Evolutionary conservation across 1,140 invertebrate species (phyloP).

Genomic region (Drosophila fuyamai): DNA sequence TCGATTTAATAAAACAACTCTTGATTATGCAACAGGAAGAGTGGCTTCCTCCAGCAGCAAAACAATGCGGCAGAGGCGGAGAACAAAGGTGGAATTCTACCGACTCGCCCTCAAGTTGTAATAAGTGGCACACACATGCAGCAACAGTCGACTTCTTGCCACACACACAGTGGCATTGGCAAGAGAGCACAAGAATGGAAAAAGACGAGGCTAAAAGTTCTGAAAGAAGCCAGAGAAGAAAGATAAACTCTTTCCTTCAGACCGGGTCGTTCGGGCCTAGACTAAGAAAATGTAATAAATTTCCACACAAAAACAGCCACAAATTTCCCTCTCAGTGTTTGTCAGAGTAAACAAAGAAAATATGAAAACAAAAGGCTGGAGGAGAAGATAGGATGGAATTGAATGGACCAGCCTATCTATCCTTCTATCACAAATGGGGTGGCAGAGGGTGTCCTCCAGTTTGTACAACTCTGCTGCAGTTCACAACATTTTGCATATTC

Average conservation of each 20-base stretch:
- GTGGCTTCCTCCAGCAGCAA: conserved; percentile 1
- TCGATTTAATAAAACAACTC: conserved; percentile 29
- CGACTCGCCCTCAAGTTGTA: conserved; percentile 29
- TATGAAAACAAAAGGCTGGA: conserved; percentile 66
- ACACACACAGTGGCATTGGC: conserved; percentile 25
- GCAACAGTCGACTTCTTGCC: conserved; percentile 34
- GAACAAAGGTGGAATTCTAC: conserved; percentile 37
- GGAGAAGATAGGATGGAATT: conserved; percentile 42
- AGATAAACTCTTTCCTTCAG: conserved; percentile 27
- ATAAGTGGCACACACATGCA: conserved; percentile 47
- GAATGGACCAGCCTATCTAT: conserved; percentile 44
- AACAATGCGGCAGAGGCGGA: conserved; percentile 12
- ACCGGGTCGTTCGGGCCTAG: conserved; percentile 18
- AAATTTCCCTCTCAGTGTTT: conserved; percentile 57
- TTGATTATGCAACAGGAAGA: conserved; percentile 30
- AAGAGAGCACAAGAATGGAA: conserved; percentile 20
- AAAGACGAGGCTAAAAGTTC: conserved; percentile 32
- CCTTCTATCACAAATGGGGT: conserved; percentile 40
- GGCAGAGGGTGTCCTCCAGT: conserved; percentile 1
- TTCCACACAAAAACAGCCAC: conserved; percentile 74
- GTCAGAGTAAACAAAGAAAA: conserved; percentile 63
- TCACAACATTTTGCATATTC: conserved; percentile 66
- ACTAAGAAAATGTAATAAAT: conserved; percentile 75
- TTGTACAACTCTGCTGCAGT: conserved; percentile 32
- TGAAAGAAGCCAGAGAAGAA: conserved; percentile 29